These are phyloP conservation scores for Cephalopholis sonnerati DNA, from an alignment of 2,113 vertebrate species.

Conservation along the genomic window DNA sequence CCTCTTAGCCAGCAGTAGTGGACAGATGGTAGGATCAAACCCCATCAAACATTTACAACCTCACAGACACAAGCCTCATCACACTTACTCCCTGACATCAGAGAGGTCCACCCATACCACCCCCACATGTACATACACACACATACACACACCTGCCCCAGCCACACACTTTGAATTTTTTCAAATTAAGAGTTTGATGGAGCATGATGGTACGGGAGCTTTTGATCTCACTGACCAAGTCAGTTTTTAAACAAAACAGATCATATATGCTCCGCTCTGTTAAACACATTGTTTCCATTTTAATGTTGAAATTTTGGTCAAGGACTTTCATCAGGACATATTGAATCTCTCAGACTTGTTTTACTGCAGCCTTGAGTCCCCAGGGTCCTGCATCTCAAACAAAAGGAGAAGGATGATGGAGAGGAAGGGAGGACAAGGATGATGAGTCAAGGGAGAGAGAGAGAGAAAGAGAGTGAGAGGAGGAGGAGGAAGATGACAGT, in stretches of 20 bases:
- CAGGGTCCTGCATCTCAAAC: conserved; percentile 65
- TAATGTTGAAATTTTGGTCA: conserved; percentile 55
- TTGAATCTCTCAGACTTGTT: conserved; percentile 63
- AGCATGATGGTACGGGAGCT: not conserved
- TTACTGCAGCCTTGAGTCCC: conserved; percentile 72
- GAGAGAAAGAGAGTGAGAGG: conserved; percentile 33
- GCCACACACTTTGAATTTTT: conserved; percentile 10
- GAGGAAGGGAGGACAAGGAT: conserved; percentile 65
- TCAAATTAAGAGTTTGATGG: conserved; percentile 28
- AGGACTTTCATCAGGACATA: conserved; percentile 61
- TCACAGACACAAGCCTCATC: conserved; percentile 67
- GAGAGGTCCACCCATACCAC: conserved; percentile 50
- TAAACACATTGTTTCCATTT: not conserved
- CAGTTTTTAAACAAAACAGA: not conserved
- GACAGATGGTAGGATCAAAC: conserved; percentile 83
- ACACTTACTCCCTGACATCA: conserved; percentile 61
- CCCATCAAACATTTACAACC: conserved; percentile 85
- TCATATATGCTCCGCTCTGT: conserved; percentile 1
- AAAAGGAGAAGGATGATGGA: conserved; percentile 64
- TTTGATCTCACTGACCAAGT: not conserved
- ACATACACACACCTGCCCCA: conserved; percentile 2
- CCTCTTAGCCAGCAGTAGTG: conserved; percentile 54
- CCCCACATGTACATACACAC: conserved; percentile 34
- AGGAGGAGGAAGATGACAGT: conserved; percentile 64
- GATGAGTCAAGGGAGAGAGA: conserved; percentile 75